Evolutionary conservation across 2,888 invertebrate species (phyloP), one percentile per base, ranked within the genome.

Genomic region (Drosophila falleni): DNA sequence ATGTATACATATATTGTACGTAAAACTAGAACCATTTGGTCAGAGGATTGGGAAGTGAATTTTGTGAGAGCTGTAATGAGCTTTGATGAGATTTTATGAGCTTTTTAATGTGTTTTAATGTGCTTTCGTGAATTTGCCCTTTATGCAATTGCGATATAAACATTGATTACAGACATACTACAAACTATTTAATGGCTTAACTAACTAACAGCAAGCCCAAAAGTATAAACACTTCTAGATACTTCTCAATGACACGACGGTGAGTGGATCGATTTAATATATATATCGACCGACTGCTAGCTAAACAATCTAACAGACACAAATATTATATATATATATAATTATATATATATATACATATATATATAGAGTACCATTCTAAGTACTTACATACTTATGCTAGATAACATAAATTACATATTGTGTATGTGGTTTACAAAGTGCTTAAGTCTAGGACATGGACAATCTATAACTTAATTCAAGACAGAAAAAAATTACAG

Each of bases 371-470:
- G 26, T 39, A 41, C 23, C 26, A 53, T 42, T 29, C 33, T 50
- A 42, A 56, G 56, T 59, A 64, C 59, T 64, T 54, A 58, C 42
- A 58, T 26, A 64, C 54, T 71, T 64, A 77, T 11, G 26, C 54
- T 42, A 65, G 19, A 51, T 62, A 46, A 62, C 41, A 72, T 62
- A 62, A 35, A 47, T 39, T 63, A 39, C 19, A 46, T 26, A 62
- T 49, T 51, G 55, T 66, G 54, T 61, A 47, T 78, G 51, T 50
- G 29, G 54, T 68, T 46, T 59, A 65, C 44, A 59, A 19, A 37
- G 80, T 88, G 88, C 87, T 83, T 83, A 83, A 47, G 26, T 35
- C 62, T 86, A 83, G 42, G 46, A 81, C 86, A 63, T 71, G 29
- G 47, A 64, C 63, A 49, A 41, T 51, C 33, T n/a, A 16, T 3